A percentile compares a stretch with the other conserved stretches of the same genome.
phyloP scores from a whole-genome alignment of 2,797 vertebrate genomes.

The Acanthopagrus latus region DNA sequence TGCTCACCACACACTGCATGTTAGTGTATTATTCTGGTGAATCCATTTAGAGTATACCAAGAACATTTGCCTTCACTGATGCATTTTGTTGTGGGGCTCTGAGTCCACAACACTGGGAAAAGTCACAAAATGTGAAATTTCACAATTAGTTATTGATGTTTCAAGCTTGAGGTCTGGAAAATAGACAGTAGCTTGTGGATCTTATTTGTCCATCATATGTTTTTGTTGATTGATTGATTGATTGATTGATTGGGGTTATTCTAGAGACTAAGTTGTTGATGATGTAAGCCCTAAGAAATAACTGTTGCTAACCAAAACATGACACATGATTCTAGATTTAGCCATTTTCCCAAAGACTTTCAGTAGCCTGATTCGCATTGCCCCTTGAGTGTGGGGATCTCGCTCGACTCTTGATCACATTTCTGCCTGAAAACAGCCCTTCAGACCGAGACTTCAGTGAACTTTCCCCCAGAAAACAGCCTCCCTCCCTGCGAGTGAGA shows the following conservation, averaged over 20 bases:
- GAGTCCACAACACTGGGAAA: background rate
- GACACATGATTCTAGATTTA: background rate
- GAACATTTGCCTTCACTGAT: slow-evolving; percentile 19
- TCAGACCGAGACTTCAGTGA: too few species aligned
- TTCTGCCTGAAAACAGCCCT: too few species aligned
- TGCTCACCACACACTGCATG: slow-evolving; percentile 28
- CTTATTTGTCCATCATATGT: background rate
- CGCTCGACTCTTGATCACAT: too few species aligned
- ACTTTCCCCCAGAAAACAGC: too few species aligned
- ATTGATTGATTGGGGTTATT: background rate
- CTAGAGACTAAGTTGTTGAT: background rate
- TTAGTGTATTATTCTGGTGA: slow-evolving; percentile 13
- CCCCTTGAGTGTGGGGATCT: too few species aligned
- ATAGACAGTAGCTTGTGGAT: background rate
- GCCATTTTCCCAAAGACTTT: background rate
- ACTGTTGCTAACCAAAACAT: slow-evolving; percentile 9
- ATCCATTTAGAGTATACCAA: slow-evolving; percentile 3
- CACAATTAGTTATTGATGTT: background rate
- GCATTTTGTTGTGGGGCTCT: background rate
- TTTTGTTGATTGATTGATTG: too few species aligned
- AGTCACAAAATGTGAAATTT: background rate
- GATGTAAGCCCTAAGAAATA: background rate
- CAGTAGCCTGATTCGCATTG: too few species aligned
- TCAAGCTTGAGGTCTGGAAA: background rate
- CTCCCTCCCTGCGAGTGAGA: too few species aligned